Base-by-base conservation (phyloP, 1,140 invertebrate species). In the Condylostylus longicornis region DNA sequence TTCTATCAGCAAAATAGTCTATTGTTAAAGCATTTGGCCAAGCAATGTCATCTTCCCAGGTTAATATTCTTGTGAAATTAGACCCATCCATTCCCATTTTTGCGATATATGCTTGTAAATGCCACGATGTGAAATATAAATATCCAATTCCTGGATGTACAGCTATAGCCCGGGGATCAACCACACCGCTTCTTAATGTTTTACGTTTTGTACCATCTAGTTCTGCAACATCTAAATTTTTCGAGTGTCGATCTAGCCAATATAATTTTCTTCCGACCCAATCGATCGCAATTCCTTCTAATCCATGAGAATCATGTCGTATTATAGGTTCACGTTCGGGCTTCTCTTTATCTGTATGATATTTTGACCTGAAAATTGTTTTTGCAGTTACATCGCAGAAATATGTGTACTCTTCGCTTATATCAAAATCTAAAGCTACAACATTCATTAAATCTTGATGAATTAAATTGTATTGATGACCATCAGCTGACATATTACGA, bases 11-110 rank as follows among this genome's bases (percentile, higher is more conserved):
- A 51, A 96, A 93, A 54, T 91, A 96, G 51, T 99, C 95, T 33
- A 99, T 84, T 0, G 94, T 90, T 1, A 99, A 56, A 3, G 91
- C 94, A 61, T 98, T 98, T 0, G 95, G 94, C 93, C 93, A 98
- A 12, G 93, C 93, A 13, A 98, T 80, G 48, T 93, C 90, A 38
- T 96, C 72, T 50, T 93, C 82, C 75, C 84, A 89, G 9, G 81
- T 91, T 5, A 97, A 67, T 42, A 96, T 83, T 35, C 79, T 70
- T 1, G 80, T 83, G 44, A 91, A 82, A 48, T 95, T 93, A 2
- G 77, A 78, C 0, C 94, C 95, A 54, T 98, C 91, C 86, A 98
- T 86, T 33, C 90, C 90, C 61, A 98, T 79, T 61, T 93, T 84
- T n/a, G 83, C 94, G 43, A 98, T 97, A 54, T 89, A 97, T 1